phyloP scores from a whole-genome alignment of 2,888 invertebrate species.

The Agrotis clavis region DNA sequence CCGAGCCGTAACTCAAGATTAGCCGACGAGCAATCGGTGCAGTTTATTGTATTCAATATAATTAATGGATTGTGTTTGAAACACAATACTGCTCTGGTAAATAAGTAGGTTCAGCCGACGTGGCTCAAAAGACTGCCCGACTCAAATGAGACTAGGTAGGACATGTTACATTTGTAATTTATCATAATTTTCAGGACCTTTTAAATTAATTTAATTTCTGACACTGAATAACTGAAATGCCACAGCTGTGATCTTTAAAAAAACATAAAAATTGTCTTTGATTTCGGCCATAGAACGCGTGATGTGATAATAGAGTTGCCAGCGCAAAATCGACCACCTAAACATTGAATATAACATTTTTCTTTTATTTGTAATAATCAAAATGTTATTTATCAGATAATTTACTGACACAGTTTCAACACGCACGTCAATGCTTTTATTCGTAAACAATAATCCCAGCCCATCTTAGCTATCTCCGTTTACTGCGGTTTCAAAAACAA shows the following conservation, averaged over 20 bases:
- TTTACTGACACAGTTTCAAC: background rate
- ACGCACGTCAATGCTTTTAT: background rate
- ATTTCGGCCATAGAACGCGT: conserved; percentile 50
- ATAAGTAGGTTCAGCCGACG: too few relatives aligned
- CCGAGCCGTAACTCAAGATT: too few relatives aligned
- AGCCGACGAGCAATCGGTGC: too few relatives aligned
- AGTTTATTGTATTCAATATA: too few relatives aligned
- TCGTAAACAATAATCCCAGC: background rate
- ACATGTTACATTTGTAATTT: too few relatives aligned
- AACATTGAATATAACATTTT: background rate
- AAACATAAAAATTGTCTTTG: conserved; percentile 42
- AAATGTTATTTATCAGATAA: background rate
- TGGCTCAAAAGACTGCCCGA: too few relatives aligned
- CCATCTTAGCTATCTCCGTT: too few relatives aligned
- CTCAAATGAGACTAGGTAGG: too few relatives aligned
- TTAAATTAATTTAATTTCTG: background rate
- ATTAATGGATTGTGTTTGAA: too few relatives aligned
- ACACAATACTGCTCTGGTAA: too few relatives aligned
- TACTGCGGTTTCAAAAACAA: background rate
- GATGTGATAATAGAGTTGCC: conserved; percentile 52
- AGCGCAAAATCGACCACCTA: conserved; percentile 18
- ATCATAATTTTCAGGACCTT: background rate
- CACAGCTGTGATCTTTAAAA: conserved; percentile 29
- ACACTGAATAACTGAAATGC: conserved; percentile 13
- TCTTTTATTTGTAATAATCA: background rate